Evolutionary conservation across 2,888 invertebrate species (phyloP).

Genomic region (Pyrocoelia pectoralis): DNA sequence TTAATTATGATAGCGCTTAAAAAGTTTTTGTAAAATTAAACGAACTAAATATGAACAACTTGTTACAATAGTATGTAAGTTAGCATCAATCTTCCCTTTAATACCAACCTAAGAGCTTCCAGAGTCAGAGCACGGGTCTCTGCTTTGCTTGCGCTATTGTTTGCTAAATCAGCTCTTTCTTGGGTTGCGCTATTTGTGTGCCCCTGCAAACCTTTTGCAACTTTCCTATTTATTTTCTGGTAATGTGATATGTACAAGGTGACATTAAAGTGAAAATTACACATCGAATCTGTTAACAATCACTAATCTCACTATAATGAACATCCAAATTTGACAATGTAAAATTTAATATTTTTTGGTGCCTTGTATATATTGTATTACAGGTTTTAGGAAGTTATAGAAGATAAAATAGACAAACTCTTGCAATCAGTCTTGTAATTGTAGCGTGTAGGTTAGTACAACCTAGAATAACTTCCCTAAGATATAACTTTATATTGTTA

Average conservation of each 20-base stretch:
- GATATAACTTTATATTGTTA: constrained; percentile 57
- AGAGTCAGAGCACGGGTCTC: constrained; percentile 60
- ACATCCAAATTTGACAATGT: no score
- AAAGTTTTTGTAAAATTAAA: constrained; percentile 33
- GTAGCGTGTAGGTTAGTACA: constrained; percentile 58
- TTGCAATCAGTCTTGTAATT: constrained; percentile 52
- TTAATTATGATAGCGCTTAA: constrained; percentile 38
- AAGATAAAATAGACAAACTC: constrained; percentile 18
- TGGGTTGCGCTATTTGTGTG: constrained; percentile 57
- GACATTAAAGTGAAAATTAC: neutral
- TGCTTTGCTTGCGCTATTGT: constrained; percentile 59
- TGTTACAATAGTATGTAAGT: constrained; percentile 52
- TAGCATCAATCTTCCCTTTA: constrained; percentile 58
- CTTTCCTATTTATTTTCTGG: constrained; percentile 29
- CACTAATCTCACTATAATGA: no score
- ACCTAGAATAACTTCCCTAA: constrained; percentile 59
- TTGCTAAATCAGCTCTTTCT: constrained; percentile 59
- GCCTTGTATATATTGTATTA: constrained; percentile 18
- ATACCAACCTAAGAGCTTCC: constrained; percentile 61
- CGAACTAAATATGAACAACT: constrained; percentile 46
- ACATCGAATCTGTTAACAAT: neutral
- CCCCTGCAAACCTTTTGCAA: constrained; percentile 48
- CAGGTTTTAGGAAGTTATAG: constrained; percentile 27
- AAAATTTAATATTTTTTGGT: neutral
- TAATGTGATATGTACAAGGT: constrained; percentile 14